Conservation (phyloP, 2,888 invertebrate genomes). For the Drosophila greeni region DNA sequence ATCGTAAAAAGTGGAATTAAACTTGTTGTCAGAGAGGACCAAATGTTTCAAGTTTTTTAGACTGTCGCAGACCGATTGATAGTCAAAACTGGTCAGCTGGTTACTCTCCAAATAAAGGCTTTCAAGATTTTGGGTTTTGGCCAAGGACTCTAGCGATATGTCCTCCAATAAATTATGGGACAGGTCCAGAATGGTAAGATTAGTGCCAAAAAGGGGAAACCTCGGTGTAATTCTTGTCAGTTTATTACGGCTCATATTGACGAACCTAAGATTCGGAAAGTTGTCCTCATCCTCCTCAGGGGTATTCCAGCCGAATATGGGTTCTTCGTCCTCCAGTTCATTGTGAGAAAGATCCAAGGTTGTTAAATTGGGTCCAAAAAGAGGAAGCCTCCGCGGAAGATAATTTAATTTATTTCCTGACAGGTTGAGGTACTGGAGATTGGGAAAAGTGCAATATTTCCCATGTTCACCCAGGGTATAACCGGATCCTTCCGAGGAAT, state of each 20-base stretch:
- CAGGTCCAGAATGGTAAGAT: neutral
- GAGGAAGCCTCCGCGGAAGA: neutral
- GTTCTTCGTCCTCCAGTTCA: neutral
- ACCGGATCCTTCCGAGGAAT: no score
- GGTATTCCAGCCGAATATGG: no score
- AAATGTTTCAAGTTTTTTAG: neutral
- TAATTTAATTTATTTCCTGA: neutral
- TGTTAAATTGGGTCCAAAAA: neutral
- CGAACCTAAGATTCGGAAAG: neutral
- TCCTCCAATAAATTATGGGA: neutral
- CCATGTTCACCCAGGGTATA: neutral
- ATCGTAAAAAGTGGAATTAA: neutral
- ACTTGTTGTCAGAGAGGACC: neutral
- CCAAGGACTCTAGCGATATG: neutral
- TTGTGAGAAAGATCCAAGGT: neutral
- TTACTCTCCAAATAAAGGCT: neutral
- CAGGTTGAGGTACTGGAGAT: neutral
- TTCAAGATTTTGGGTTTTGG: neutral
- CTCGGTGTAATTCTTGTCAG: neutral
- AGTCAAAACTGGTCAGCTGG: neutral
- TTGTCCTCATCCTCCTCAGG: no score
- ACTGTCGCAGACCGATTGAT: neutral
- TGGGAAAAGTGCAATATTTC: neutral
- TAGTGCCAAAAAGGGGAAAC: neutral
- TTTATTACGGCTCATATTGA: neutral